Conservation (phyloP, 1,140 invertebrate genomes). For the Armadillidium nasatum region DNA sequence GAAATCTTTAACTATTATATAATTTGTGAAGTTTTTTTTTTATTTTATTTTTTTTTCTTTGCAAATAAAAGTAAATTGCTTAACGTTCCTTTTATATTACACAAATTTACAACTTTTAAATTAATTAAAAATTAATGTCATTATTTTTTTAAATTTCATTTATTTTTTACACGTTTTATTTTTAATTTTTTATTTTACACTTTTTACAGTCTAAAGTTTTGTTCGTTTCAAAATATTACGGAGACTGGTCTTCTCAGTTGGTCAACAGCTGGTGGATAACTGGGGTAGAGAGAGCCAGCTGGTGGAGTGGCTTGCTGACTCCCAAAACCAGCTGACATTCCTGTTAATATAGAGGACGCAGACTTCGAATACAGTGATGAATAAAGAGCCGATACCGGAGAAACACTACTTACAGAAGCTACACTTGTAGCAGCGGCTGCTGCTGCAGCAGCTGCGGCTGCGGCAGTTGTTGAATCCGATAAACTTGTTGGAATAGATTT, state of each 20-base stretch:
- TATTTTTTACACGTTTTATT: background rate
- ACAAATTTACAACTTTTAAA: no score
- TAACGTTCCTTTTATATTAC: no score
- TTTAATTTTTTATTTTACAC: background rate
- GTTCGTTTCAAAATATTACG: slow-evolving; percentile 36
- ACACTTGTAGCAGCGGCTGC: slow-evolving; percentile 38
- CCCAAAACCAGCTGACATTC: slow-evolving; percentile 34
- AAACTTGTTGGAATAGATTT: slow-evolving; percentile 37
- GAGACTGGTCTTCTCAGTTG: slow-evolving; percentile 44
- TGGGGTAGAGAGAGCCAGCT: slow-evolving; percentile 38
- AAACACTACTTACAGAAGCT: background rate
- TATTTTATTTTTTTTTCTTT: no score
- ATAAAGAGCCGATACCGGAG: slow-evolving; percentile 37
- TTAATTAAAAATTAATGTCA: background rate
- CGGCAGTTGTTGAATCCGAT: slow-evolving; percentile 35
- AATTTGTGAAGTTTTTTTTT: no score
- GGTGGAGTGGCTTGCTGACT: slow-evolving; percentile 28
- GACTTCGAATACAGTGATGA: slow-evolving; percentile 44
- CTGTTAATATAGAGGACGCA: slow-evolving; percentile 38
- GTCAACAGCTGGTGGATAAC: slow-evolving; percentile 43
- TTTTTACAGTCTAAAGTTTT: background rate
- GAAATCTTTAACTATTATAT: no score
- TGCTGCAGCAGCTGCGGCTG: slow-evolving; percentile 33
- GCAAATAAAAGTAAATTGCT: no score
- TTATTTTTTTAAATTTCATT: background rate